phyloP scores from a whole-genome alignment of 2,113 vertebrate species.

The Pontoporia blainvillei region DNA sequence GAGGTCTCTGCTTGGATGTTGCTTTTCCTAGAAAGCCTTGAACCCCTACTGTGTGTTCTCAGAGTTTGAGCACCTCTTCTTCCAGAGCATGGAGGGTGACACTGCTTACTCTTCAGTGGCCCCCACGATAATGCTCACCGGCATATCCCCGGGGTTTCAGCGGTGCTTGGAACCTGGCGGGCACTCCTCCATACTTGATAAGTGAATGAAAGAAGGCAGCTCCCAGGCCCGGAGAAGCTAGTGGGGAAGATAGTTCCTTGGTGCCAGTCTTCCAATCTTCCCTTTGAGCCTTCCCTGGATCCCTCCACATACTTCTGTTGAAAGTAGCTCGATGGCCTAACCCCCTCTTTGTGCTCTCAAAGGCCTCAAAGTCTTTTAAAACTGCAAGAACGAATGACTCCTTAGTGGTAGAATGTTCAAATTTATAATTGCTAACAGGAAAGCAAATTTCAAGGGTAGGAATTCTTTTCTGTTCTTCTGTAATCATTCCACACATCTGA shows the following conservation, averaged over 20 bases:
- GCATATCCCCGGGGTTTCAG: neutral
- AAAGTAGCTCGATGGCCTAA: neutral
- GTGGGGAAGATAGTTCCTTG: neutral
- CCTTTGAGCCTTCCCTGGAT: neutral
- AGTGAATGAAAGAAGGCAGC: neutral
- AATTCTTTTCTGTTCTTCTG: neutral
- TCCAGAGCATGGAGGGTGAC: neutral
- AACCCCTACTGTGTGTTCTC: neutral
- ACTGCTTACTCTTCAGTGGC: rapidly evolving
- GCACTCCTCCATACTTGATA: neutral
- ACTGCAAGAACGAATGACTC: neutral
- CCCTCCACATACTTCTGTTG: neutral
- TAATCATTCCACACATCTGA: neutral
- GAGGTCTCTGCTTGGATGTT: neutral
- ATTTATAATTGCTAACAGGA: neutral
- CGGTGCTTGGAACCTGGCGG: neutral
- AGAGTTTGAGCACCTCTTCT: neutral
- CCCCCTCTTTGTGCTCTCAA: neutral
- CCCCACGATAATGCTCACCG: too few relatives aligned
- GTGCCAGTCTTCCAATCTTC: neutral
- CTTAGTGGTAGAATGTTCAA: neutral
- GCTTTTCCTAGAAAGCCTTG: neutral
- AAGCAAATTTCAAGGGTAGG: neutral
- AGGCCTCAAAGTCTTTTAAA: neutral
- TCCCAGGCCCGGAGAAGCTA: neutral